Percentiles rank a stretch among this genome's conserved stretches.
Conservation (phyloP, 2,113 vertebrate species). For the Osmerus mordax region DNA sequence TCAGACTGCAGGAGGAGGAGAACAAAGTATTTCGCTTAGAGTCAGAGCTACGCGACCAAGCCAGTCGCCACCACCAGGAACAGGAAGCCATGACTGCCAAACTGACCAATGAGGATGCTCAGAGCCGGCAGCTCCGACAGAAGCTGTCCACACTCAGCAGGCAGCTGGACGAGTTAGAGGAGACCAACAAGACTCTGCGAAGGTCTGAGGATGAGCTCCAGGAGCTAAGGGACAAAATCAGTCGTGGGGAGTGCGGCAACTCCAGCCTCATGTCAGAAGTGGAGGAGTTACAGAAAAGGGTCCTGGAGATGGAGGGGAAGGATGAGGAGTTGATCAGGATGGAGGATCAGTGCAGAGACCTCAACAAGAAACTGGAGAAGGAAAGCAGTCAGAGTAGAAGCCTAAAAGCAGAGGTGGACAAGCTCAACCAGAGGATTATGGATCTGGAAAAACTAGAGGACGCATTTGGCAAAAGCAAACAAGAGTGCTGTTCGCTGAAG, state of each 20-base stretch:
- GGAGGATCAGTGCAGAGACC: constrained; percentile 93
- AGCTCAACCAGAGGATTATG: constrained; percentile 89
- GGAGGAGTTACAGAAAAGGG: constrained; percentile 86
- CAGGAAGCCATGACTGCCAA: constrained; percentile 90
- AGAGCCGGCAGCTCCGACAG: constrained; percentile 87
- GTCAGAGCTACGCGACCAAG: constrained; percentile 77
- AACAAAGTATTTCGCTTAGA: constrained; percentile 82
- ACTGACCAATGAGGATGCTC: constrained; percentile 87
- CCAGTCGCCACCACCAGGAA: constrained; percentile 75
- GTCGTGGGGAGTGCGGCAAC: constrained; percentile 85
- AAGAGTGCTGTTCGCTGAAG: constrained; percentile 88
- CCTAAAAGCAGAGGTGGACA: constrained; percentile 89
- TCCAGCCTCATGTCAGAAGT: constrained; percentile 84
- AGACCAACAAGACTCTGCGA: constrained; percentile 88
- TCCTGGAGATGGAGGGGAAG: constrained; percentile 97
- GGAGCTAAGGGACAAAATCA: constrained; percentile 90
- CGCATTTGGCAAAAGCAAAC: constrained; percentile 89
- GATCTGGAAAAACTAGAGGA: constrained; percentile 94
- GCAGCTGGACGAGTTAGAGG: constrained; percentile 91
- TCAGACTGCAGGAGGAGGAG: constrained; percentile 80
- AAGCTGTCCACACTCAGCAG: constrained; percentile 86
- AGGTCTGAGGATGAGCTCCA: constrained; percentile 93
- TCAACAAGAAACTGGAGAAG: constrained; percentile 90
- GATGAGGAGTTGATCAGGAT: constrained; percentile 92
- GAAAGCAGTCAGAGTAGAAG: constrained; percentile 83